Evolutionary conservation across 1,140 invertebrate genomes (phyloP), one percentile per base, ranked within the genome.

Genomic region (Pogonomyrmex californicus): DNA sequence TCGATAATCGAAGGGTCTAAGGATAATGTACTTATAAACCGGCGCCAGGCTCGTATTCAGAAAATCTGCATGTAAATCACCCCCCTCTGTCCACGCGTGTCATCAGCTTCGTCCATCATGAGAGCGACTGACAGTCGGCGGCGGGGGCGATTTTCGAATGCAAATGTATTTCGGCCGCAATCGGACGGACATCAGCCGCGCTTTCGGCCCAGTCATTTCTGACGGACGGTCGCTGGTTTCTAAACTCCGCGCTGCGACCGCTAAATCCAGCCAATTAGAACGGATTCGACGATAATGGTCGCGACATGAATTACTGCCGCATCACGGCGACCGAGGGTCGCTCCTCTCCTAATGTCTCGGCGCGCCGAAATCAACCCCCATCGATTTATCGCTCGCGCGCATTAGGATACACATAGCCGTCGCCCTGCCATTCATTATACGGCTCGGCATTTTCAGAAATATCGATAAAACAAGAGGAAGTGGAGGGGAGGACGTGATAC

Each of bases 101-200:
- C 88, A 90, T 70, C 76, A 68, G 58, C 56, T 73, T 23, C 78
- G 88, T 82, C 60, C 71, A 83, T 90, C 88, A 89, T 70, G 36
- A 54, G 17, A 54, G 17, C 78, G 88, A 77, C 75, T 87, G 88
- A 85, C 88, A 82, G 88, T 73, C 70, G 71, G 71, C 51, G 62
- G 77, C 62, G 30, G 66, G 51, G 73, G 58, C 73, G 88, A 89
- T 89, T 89, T 90, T 83, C 89, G 77, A 89, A 90, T 90, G 89
- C 78, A 90, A 90, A 90, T 90, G 88, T 87, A 70, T 89, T 87
- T 90, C 86, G 66, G 36, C 63, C 33, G 41, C 77, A 75, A 89
- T 62, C 44, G 58, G n/a, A 87, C 58, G 60, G 5, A 83, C 88
- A 65, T 87, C 87, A 73, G 51, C 77, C 17, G 83, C 87, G 77